Percentiles rank a stretch among this genome's conserved stretches.
phyloP scores from a whole-genome alignment of 2,888 invertebrate species.

The Agrochola macilenta region DNA sequence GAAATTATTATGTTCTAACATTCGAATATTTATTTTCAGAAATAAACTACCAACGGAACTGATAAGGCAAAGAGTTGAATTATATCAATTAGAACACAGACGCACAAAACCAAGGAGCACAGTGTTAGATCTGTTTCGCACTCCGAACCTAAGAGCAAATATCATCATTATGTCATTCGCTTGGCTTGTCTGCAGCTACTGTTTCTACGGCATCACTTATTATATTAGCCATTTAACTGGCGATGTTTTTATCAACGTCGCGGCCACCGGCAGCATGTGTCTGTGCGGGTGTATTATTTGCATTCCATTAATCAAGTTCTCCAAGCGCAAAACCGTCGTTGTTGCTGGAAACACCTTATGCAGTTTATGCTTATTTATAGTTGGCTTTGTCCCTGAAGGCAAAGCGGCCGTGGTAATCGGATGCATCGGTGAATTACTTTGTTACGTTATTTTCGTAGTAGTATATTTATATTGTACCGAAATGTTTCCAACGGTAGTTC shows the following conservation, averaged over 20 bases:
- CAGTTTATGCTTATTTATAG: slow-evolving; percentile 90
- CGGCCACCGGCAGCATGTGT: slow-evolving; percentile 92
- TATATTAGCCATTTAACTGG: slow-evolving; percentile 94
- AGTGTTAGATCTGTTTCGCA: slow-evolving; percentile 92
- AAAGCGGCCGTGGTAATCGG: slow-evolving; percentile 90
- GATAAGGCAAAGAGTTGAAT: slow-evolving; percentile 81
- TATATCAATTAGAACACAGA: slow-evolving; percentile 74
- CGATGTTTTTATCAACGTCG: slow-evolving; percentile 94
- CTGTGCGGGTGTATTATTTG: slow-evolving; percentile 90
- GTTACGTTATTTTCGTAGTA: slow-evolving; percentile 94
- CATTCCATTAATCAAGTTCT: slow-evolving; percentile 91
- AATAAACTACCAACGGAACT: slow-evolving; percentile 83
- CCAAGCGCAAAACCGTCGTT: slow-evolving; percentile 92
- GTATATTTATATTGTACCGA: slow-evolving; percentile 96
- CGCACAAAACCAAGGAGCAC: slow-evolving; percentile 76
- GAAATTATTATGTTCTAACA: not conserved
- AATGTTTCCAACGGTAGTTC: slow-evolving; percentile 96
- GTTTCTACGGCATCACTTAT: slow-evolving; percentile 94
- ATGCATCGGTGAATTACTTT: slow-evolving; percentile 93
- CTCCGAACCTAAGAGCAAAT: slow-evolving; percentile 92
- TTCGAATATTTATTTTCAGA: slow-evolving; percentile 71
- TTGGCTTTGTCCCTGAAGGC: slow-evolving; percentile 90
- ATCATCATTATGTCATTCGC: slow-evolving; percentile 93
- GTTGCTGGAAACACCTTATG: slow-evolving; percentile 90
- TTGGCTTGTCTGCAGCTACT: slow-evolving; percentile 95